Evolutionary conservation across 2,113 vertebrate genomes (phyloP), one percentile per base, ranked within the genome.

Genomic region (Notarius quadriscutis): DNA sequence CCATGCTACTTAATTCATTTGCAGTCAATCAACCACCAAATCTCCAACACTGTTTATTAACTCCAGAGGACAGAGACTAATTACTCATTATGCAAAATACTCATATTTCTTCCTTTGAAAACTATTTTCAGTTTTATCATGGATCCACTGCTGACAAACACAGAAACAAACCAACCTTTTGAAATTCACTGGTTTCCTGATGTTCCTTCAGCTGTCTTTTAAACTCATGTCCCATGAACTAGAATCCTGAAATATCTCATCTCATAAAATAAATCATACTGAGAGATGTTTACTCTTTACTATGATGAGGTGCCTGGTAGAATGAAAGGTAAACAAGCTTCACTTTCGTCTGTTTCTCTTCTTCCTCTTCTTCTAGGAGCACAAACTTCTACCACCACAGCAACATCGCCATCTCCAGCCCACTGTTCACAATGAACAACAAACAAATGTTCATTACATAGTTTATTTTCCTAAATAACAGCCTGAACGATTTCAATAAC

Each of bases 331-430:
- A 75, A 77, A 77, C 41, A 77, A 15, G 27, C 51, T 60, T 12
- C 55, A 60, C 55, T 22, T 27, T 20, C 15, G 17, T 5, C 57
- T 48, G 30, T 81, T 20, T 34, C 27, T 22, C 79, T 60, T 58
- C 78, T 34, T 80, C 15, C 55, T 80, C 55, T 85, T 79, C 77
- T 88, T 83, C 84, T 74, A 5, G 2, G n/a, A 27, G 10, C 20
- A n/a, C 8, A 27, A 63, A 71, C 17, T 1, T 51, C 3, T 2
- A 51, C 14, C 1, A 17, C 2, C 22, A 30, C 11, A 17, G 12
- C 84, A 83, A 67, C 60, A 75, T 51, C 85, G 89, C 86, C 89
- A 78, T 65, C 86, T 86, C 7, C 58, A 83, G 84, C 18, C 30
- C 62, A 62, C 6, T 30, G 4, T 15, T 53, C 48, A 30, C 6